Base-by-base conservation (phyloP, 1,140 invertebrate species). In the Drosophila willistoni region DNA sequence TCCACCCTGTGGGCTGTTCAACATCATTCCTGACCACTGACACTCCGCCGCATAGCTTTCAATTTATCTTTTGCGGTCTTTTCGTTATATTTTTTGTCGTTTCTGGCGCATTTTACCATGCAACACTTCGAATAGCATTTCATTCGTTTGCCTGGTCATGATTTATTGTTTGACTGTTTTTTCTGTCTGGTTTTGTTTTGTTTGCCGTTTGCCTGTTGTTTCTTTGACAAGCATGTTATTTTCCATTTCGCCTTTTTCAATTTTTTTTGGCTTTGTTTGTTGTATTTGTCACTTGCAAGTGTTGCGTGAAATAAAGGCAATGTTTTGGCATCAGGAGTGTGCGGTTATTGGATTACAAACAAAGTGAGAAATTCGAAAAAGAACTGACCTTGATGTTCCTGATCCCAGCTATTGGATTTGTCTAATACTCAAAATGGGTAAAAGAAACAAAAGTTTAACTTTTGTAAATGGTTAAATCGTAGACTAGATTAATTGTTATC, bases 41-140 rank as follows among this genome's bases (percentile, higher is more conserved):
- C 44, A 51, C 44, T 51, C 14, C 14, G 17, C 44, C 44, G 44
- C 44, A 51, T 51, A 51, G 44, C 44, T 51, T 51, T 51, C 44
- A 51, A 51, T 51, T 51, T 51, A 51, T 51, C 34, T 44, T 22
- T 57, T 57, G 55, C 44, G 47, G 19, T 66, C 36, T 29, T 55
- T 47, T 47, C 29, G 44, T 54, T 39, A 25, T 17, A 41, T 41
- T 47, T 57, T 34, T 29, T 34, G 56, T 36, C 22, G 65, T 67
- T 61, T 73, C 36, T 54, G 55, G 44, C 66, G 66, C 51, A 51
- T 51, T 51, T 51, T 51, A 51, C 44, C 17, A 51, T 51, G 44
- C 17, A 51, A 51, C 44, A 51, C 44, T 51, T 51, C 44, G 44
- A 22, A 51, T 6, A 22, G 17, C 44, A 51, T 51, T 51, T 51